Evolutionary conservation across 2,888 invertebrate genomes (phyloP), one percentile per base, ranked within the genome.

Genomic region (Plebejus anna): DNA sequence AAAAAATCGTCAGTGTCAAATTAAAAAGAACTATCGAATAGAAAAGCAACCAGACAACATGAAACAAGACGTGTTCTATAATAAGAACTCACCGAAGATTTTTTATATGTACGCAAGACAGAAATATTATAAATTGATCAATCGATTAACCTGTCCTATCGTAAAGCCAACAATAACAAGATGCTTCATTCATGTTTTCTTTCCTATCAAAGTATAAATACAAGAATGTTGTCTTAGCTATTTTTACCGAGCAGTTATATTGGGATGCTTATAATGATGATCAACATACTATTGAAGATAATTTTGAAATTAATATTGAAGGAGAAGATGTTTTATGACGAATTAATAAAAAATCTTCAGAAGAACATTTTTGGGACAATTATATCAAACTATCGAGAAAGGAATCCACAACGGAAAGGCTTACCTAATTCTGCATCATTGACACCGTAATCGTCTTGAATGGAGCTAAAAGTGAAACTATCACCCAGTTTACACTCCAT

Each of bases 401-500:
- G 66, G 66, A 66, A 13, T 66, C 66, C 32, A 66, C 66, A 32
- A 13, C 32, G 32, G 55, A 73, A 73, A 73, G 28, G 73, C 32
- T 73, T 55, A 73, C 51, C 51, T 42, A 42, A 47, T 73, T 66
- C 6, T 32, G 55, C 73, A 73, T 55, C 47, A 73, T 73, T 73
- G 32, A 51, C 73, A 55, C 55, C 55, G 73, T 73, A 51, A 73
- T 55, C 51, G 73, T 73, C 16, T 73, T 73, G 73, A 73, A 73
- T 73, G 73, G 32, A 73, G 51, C 55, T 73, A 73, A 73, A 73
- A 73, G 73, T 73, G 73, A 73, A 73, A 73, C 55, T 55, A 73
- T 73, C 73, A 51, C 73, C 73, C 55, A 73, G 47, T 73, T 73
- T 73, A 73, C 73, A 73, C 51, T 32, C 73, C 55, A 73, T 73